Conservation (phyloP, 2,113 vertebrate genomes). For the Murina feae region DNA sequence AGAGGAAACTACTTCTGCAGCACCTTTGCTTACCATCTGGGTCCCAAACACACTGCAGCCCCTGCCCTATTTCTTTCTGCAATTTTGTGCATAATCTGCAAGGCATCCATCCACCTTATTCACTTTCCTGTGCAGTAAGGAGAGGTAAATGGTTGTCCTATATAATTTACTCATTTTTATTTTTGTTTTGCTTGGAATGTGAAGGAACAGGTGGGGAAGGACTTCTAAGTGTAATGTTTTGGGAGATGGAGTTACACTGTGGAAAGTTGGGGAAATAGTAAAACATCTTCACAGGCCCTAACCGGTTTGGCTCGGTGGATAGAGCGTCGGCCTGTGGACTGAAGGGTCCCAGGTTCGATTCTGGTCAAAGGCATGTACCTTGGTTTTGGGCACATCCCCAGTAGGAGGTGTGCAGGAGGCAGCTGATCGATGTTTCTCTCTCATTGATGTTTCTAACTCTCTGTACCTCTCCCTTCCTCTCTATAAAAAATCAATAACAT, state of each 20-base stretch:
- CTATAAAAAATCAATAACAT: no score
- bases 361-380: no score
- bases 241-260: not conserved
- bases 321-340: no score
- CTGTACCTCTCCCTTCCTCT: no score
- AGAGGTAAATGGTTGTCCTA: not conserved
- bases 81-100: not conserved
- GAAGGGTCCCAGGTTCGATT: no score
- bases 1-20: slow-evolving; percentile 6
- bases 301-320: no score
- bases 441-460: no score
- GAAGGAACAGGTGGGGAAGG: not conserved
- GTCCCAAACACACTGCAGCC: not conserved
- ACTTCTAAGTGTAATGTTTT: not conserved
- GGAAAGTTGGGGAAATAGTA: not conserved
- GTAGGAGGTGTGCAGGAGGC: no score
- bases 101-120: not conserved
- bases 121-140: not conserved
- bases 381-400: no score
- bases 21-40: not conserved
- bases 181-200: not conserved
- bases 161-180: not conserved
- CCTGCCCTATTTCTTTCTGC: not conserved
- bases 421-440: no score
- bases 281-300: not conserved